Percentiles rank a stretch among this genome's conserved stretches.
Conservation (phyloP, 2,113 vertebrate species). For the Microcebus tavaratra region DNA sequence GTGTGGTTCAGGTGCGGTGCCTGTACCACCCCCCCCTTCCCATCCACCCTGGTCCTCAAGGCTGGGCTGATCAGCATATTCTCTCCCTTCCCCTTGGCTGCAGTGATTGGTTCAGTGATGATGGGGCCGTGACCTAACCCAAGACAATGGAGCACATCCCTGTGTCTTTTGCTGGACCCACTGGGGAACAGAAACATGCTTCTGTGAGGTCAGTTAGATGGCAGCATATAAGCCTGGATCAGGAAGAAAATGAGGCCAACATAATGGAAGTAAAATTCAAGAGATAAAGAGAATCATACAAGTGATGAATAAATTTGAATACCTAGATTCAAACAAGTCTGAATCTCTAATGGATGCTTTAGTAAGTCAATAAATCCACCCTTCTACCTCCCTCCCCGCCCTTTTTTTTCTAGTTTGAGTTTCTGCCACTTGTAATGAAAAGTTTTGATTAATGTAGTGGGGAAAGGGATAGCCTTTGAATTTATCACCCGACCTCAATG, state of each 20-base stretch:
- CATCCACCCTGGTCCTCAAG: not conserved
- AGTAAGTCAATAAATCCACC: not conserved
- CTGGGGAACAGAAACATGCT: not conserved
- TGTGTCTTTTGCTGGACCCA: not conserved
- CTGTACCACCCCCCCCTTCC: not conserved
- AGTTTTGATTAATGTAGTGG: not conserved
- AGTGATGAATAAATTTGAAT: not conserved
- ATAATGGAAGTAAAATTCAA: not conserved
- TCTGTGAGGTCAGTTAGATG: not conserved
- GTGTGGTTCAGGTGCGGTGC: not conserved
- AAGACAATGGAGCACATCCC: not conserved
- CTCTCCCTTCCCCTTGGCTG: not conserved
- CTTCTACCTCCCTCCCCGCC: fast-evolving
- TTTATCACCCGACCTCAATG: not conserved
- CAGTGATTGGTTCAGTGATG: not conserved
- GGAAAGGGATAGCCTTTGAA: not conserved
- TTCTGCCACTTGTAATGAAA: not conserved
- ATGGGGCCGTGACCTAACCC: not conserved
- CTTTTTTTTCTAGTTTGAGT: not conserved
- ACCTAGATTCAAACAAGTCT: not conserved
- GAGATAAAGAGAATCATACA: not conserved
- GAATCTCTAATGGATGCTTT: not conserved
- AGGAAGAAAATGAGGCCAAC: not conserved
- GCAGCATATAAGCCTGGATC: not conserved
- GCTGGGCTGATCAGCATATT: too few species aligned